Evolutionary conservation across 2,113 vertebrate genomes (phyloP), one percentile per base, ranked within the genome.

Genomic region (Lynx canadensis): DNA sequence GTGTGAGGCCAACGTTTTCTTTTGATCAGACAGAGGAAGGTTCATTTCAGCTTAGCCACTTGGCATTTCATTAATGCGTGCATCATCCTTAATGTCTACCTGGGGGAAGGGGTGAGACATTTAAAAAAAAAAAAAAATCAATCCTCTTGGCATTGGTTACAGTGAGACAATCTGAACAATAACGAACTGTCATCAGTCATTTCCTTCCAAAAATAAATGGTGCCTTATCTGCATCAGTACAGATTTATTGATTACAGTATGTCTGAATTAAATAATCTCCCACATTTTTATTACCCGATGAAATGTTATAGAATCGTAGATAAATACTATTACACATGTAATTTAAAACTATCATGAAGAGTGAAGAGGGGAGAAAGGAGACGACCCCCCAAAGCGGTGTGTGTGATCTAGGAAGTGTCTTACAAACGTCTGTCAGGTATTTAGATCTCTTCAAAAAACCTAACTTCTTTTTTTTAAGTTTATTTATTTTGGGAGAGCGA

Each of bases 101-200:
- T 7, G 25, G 63, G 15, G 29, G 7, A 0, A 45, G 13, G 23
- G 48, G 3, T 1, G 31, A 7, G 3, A 0, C 3, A 5, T 27
- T 45, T 9, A 45, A 45, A 45, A 45, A 45, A 16, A 33, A 25
- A 41, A 25, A 45, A 65, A 50, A 13, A n/a, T 5, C 41, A 15
- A 14, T 21, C 11, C 50, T 45, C 57, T n/a, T 41, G 3, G 41
- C 60, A 15, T 4, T 16, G 45, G 38, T 6, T 50, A 14, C 11
- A 38, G 27, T 41, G 8, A 45, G 89, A 82, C 29, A 4, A 36
- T 19, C 3, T 31, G 48, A 15, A 55, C 4, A 38, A 66, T 31
- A 38, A 23, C 19, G 6, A 52, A 12, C 5, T 5, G 0, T 12
- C 36, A 38, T 8, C 48, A 12, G 6, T 57, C 19, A 68, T 10